phyloP scores from a whole-genome alignment of 2,888 invertebrate species.

The Palloptera scutellata region DNA sequence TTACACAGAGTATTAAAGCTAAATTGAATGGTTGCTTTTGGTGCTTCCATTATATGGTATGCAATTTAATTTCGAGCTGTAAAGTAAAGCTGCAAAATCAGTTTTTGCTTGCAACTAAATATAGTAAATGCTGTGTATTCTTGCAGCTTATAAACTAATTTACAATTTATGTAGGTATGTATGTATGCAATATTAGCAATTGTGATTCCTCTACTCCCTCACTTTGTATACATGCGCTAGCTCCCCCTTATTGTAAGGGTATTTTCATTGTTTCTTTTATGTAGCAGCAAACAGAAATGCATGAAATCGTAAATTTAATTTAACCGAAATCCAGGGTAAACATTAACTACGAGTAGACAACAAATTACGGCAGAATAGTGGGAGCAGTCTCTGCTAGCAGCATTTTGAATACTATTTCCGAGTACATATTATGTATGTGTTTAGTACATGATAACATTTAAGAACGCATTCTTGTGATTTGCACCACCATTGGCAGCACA shows the following conservation, averaged over 20 bases:
- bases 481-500: too few relatives aligned
- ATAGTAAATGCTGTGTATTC: neutral
- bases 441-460: slow-evolving; percentile 3
- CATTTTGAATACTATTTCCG: too few relatives aligned
- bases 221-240: neutral
- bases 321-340: slow-evolving; percentile 34
- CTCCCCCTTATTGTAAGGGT: neutral
- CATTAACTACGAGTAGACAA: slow-evolving; percentile 19
- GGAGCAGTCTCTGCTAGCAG: slow-evolving; percentile 1
- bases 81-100: too few relatives aligned
- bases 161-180: neutral
- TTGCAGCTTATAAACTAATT: slow-evolving; percentile 6
- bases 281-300: slow-evolving; percentile 7
- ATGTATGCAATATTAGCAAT: neutral
- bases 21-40: too few relatives aligned
- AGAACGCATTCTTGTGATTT: neutral
- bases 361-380: neutral
- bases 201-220: too few relatives aligned
- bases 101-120: too few relatives aligned
- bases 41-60: too few relatives aligned
- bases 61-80: too few relatives aligned
- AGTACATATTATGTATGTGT: too few relatives aligned
- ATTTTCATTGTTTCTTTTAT: too few relatives aligned
- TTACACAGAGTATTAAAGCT: too few relatives aligned
- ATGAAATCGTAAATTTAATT: slow-evolving; percentile 37